phyloP scores from a whole-genome alignment of 2,113 vertebrate species.

The Drymodes brunneopygia region DNA sequence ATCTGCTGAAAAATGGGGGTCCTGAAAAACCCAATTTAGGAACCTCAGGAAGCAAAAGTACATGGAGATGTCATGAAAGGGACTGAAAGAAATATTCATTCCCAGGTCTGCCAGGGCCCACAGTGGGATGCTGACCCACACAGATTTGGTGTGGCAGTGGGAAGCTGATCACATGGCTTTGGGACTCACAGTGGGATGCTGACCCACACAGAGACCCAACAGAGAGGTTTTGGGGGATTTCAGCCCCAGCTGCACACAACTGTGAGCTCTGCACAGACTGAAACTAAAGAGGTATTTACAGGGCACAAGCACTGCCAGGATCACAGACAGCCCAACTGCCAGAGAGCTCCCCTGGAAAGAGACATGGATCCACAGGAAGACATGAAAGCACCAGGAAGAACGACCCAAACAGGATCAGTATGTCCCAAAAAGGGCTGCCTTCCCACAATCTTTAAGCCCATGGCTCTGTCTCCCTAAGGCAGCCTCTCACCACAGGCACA shows the following conservation, averaged over 20 bases:
- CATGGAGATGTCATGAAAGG: neutral
- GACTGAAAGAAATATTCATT: neutral
- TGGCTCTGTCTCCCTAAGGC: neutral
- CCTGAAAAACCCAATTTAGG: neutral
- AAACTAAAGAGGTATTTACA: neutral
- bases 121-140: fast-evolving
- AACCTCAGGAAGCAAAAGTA: neutral
- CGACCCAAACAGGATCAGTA: neutral
- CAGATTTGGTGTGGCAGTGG: neutral
- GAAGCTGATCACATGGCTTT: fast-evolving
- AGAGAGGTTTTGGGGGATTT: neutral
- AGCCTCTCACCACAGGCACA: neutral
- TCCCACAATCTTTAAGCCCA: neutral
- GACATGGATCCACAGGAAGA: neutral
- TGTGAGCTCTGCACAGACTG: neutral
- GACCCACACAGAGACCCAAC: neutral
- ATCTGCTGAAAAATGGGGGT: neutral
- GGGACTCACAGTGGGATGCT: neutral
- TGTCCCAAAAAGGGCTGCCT: neutral
- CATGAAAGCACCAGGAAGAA: neutral
- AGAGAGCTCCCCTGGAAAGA: neutral
- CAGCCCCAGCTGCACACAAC: neutral
- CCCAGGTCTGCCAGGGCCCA: neutral
- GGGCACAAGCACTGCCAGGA: neutral
- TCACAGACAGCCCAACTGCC: neutral